Evolutionary conservation across 2,113 vertebrate species (phyloP), one percentile per base, ranked within the genome.

Genomic region (Poeciliopsis retropinna): DNA sequence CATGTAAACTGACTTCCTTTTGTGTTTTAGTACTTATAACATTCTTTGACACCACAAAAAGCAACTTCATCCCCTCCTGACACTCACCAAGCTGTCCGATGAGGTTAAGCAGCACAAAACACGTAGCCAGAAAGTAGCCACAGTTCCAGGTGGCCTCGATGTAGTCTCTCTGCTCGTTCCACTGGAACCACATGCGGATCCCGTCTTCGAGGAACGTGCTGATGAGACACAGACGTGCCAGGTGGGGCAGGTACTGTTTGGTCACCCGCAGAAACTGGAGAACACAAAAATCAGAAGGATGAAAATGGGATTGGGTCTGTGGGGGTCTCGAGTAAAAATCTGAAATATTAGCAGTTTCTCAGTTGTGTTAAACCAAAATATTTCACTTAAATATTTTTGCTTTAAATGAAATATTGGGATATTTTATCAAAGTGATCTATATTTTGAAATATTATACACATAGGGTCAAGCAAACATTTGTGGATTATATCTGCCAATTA

Each of bases 141-240:
- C 97, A 98, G 93, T 81, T 94, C 98, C 98, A 99, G 3, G 97
- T 99, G 68, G 85, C 94, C 51, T 98, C 96, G 0, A 99, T 99
- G 95, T 99, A 99, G 85, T 99, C 98, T 13, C 96, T 94, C 94
- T 99, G 98, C 71, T 99, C 98, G 0, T 95, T 92, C 97, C 97
- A 99, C 96, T 99, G 97, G 93, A 99, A 96, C 98, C 98, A 99
- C 98, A 99, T 99, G 80, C 98, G 97, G 85, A 99, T 96, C 77
- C 98, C 97, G 0, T 99, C 98, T 91, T 99, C 98, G 88, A 99
- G 94, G 92, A 99, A 99, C 81, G 98, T 99, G 94, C 97, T 98
- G 94, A 98, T 99, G 4, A 99, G 95, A 93, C 98, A 99, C 17
- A 99, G 95, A 2, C 95, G 96, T 0, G 98, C 98, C 94, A 99